Conservation (phyloP, 2,797 vertebrate genomes). For the Anguilla marmorata region DNA sequence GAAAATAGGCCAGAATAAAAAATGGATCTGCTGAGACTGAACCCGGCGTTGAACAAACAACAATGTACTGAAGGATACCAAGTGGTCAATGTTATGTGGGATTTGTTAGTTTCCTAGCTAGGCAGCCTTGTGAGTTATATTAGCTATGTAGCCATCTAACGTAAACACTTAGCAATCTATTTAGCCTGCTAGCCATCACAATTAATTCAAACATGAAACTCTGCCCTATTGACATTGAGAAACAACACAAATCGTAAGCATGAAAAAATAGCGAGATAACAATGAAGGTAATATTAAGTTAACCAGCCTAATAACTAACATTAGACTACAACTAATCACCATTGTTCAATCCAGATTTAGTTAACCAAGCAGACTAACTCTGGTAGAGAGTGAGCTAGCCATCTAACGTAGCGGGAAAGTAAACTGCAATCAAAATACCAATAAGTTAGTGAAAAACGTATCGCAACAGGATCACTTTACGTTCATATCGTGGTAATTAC, state of each 20-base stretch:
- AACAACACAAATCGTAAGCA: neutral
- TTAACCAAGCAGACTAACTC: constrained; percentile 26
- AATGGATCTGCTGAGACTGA: neutral
- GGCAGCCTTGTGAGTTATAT: neutral
- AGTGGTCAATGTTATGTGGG: neutral
- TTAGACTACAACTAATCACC: neutral
- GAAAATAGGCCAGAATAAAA: neutral
- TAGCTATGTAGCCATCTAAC: neutral
- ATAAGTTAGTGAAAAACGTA: neutral
- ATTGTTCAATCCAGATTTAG: neutral
- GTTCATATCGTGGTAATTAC: neutral
- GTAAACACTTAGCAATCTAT: neutral
- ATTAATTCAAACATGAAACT: neutral
- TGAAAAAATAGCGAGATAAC: neutral
- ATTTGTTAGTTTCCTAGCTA: neutral
- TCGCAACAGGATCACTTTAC: neutral
- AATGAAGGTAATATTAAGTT: neutral
- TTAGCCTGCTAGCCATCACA: neutral
- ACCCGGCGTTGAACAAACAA: neutral
- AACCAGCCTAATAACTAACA: neutral
- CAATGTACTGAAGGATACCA: neutral
- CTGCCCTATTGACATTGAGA: neutral
- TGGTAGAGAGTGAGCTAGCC: constrained; percentile 49
- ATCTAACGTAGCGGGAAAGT: neutral
- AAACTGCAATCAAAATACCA: neutral